Percentiles rank a stretch among this genome's conserved stretches.
Evolutionary conservation across 2,797 vertebrate genomes (phyloP).

Genomic region (Micropoecilia bifurca): DNA sequence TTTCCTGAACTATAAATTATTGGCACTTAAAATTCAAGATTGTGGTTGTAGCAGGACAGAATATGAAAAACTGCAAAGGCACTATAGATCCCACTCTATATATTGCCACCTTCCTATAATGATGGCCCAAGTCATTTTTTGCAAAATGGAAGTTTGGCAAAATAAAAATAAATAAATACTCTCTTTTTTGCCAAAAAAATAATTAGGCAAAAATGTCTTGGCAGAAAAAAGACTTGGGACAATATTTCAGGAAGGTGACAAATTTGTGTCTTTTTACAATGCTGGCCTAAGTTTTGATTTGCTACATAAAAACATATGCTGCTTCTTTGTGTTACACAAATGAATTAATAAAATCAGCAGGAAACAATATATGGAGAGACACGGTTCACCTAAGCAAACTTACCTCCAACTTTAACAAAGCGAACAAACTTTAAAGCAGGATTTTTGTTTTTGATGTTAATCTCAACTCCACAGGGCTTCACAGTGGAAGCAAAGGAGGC

Average conservation of each 20-base stretch:
- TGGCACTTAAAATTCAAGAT: background rate
- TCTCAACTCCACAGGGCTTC: slow-evolving; percentile 54
- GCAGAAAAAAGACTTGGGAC: too few relatives aligned
- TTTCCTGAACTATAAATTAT: background rate
- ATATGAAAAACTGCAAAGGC: background rate
- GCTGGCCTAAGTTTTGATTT: background rate
- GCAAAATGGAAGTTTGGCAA: too few relatives aligned
- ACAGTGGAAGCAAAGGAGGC: slow-evolving; percentile 36
- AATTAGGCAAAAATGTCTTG: too few relatives aligned
- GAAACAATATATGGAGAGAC: slow-evolving; percentile 19
- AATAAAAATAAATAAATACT: too few relatives aligned
- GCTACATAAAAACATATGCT: background rate
- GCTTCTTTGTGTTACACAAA: slow-evolving; percentile 9
- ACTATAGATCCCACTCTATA: background rate
- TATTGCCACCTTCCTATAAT: too few relatives aligned
- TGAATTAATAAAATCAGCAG: slow-evolving; percentile 40
- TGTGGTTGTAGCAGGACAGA: background rate
- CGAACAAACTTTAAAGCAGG: slow-evolving; percentile 25
- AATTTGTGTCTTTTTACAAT: background rate
- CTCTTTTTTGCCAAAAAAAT: too few relatives aligned
- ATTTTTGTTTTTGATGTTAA: slow-evolving; percentile 52
- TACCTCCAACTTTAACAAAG: slow-evolving; percentile 31
- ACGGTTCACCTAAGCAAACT: slow-evolving; percentile 1
- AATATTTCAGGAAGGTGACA: too few relatives aligned
- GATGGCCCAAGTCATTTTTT: too few relatives aligned